phyloP scores from a whole-genome alignment of 2,113 vertebrate genomes.

The Peromyscus californicus region DNA sequence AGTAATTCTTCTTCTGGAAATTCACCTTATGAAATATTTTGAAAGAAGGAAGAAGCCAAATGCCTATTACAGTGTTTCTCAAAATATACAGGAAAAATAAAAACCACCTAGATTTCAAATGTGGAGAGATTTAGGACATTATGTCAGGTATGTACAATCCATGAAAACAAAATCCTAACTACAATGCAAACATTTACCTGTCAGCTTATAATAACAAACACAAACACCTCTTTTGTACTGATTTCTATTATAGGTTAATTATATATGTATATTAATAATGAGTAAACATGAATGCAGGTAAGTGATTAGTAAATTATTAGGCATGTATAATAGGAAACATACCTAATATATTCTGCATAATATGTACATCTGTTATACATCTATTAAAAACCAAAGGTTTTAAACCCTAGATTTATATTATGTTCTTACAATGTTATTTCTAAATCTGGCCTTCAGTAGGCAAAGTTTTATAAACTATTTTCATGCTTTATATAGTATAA shows the following conservation, averaged over 20 bases:
- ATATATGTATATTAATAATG: background rate
- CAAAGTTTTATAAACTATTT: background rate
- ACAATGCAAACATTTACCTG: background rate
- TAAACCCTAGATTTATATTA: background rate
- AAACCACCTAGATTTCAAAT: background rate
- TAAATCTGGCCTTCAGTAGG: background rate
- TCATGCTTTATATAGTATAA: background rate
- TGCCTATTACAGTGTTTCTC: background rate
- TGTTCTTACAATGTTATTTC: background rate
- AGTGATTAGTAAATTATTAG: background rate
- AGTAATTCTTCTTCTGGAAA: slow-evolving; percentile 39
- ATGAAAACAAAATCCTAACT: slow-evolving; percentile 34
- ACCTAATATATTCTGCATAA: slow-evolving; percentile 27
- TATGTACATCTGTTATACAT: background rate
- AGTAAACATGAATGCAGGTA: background rate
- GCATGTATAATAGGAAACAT: background rate
- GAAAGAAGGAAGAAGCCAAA: slow-evolving; percentile 9
- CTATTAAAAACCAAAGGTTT: background rate
- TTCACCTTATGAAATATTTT: slow-evolving; percentile 55
- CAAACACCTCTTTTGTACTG: background rate
- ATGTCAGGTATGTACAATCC: background rate
- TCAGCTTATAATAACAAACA: background rate
- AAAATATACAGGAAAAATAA: background rate
- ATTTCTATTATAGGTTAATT: slow-evolving; percentile 21
- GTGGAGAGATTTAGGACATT: background rate